A percentile compares a stretch with the other conserved stretches of the same genome.
phyloP scores from a whole-genome alignment of 2,888 invertebrate genomes.

The Thymelicus lineola region DNA sequence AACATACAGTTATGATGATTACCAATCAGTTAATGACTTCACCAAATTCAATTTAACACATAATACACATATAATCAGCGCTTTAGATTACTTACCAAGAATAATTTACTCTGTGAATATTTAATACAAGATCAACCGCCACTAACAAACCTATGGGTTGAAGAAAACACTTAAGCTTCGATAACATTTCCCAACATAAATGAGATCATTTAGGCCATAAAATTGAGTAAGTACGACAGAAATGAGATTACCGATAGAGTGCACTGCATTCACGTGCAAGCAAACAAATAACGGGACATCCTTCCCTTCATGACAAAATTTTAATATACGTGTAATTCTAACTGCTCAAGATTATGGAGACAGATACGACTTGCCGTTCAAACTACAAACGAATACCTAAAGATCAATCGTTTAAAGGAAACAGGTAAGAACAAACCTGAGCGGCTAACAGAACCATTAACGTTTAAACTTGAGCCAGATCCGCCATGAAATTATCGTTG shows the following conservation, averaged over 20 bases:
- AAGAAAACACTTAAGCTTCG: neutral
- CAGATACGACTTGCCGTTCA: no score
- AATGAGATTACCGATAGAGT: neutral
- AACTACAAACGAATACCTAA: neutral
- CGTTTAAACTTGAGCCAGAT: constrained; percentile 63
- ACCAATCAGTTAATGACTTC: no score
- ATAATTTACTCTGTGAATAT: neutral
- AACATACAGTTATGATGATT: neutral
- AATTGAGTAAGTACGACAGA: neutral
- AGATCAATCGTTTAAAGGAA: neutral
- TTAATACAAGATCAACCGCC: neutral
- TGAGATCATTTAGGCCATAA: constrained; percentile 10
- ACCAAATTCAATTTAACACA: no score
- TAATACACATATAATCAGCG: neutral
- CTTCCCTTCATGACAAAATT: neutral
- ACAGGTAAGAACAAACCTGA: neutral
- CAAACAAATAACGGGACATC: neutral
- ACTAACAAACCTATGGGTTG: neutral
- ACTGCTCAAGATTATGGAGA: neutral
- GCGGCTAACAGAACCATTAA: neutral
- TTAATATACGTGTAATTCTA: neutral
- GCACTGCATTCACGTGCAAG: neutral
- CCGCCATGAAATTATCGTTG: constrained; percentile 54
- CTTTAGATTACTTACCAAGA: neutral
- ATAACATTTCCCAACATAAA: neutral